phyloP scores from a whole-genome alignment of 2,888 invertebrate genomes.

The Drosophila hawaiiensis region DNA sequence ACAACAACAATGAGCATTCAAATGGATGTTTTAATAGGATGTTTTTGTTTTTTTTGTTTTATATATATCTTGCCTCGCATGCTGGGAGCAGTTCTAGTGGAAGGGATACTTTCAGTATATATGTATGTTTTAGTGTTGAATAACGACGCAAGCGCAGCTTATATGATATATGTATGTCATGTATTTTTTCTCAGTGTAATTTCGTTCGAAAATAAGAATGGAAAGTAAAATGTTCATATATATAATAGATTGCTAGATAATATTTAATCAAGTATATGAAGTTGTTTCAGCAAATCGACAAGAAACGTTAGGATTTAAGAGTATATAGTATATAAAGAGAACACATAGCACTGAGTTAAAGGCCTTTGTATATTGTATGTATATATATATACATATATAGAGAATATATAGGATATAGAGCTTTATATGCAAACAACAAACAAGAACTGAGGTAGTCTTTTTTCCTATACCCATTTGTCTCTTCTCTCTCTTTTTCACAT shows the following conservation, averaged over 20 bases:
- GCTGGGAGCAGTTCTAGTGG: conserved; percentile 25
- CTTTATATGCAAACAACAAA: conserved; percentile 54
- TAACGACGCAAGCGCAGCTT: conserved; percentile 46
- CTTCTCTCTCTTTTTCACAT: conserved; percentile 19
- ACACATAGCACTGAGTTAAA: conserved; percentile 35
- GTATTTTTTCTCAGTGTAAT: conserved; percentile 71
- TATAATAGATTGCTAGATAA: neutral
- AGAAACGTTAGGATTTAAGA: conserved; percentile 19
- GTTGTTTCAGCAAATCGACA: conserved; percentile 37
- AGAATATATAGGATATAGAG: conserved; percentile 23
- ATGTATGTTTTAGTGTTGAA: conserved; percentile 33
- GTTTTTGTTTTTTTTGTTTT: neutral
- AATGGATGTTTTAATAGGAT: conserved; percentile 17
- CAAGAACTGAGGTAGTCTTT: conserved; percentile 58
- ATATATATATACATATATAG: conserved; percentile 18
- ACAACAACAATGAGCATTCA: conserved; percentile 57
- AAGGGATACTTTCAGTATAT: neutral
- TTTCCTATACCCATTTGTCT: conserved; percentile 66
- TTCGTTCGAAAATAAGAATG: conserved; percentile 37
- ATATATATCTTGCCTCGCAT: conserved; percentile 24
- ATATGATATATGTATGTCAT: conserved; percentile 21
- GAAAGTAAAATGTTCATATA: conserved; percentile 25
- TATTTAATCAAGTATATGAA: conserved; percentile 18
- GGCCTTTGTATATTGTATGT: conserved; percentile 11
- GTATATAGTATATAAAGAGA: conserved; percentile 8